Base-by-base conservation (phyloP, 2,113 vertebrate genomes). In the Pseudopipra pipra region DNA sequence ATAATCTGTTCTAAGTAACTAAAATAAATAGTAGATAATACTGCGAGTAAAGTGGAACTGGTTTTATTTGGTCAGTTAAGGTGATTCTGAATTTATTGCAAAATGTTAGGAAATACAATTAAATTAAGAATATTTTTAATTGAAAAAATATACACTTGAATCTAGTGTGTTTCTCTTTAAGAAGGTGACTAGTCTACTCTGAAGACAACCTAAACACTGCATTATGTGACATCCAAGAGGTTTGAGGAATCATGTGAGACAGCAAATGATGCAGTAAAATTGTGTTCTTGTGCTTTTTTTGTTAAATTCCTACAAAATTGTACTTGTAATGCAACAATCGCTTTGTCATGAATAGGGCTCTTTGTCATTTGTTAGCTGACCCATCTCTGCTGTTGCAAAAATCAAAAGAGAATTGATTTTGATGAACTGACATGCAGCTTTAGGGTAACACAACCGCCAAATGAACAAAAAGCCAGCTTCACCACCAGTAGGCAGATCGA, bases 371-470 rank as follows among this genome's bases (percentile, higher is more conserved):
- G 90, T 80, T 89, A 95, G 95, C 78, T 96, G 95, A 96, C 96
- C 96, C 86, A 87, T 90, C 97, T 87, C 68, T 87, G 61, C 94
- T 96, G 65, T 55, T 76, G 76, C 92, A 96, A 96, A 97, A 96
- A 97, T 96, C 94, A 97, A 95, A 97, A 96, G 94, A 58, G 94
- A 96, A 97, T 92, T 94, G 97, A 97, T 97, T 97, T 87, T 94
- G 95, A 75, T 27, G 67, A 95, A 72, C 91, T 71, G 85, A 92
- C 96, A 92, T 51, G 72, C 89, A 95, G 71, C 74, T 86, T 88
- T 91, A 95, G 63, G 90, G 90, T 90, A 95, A 91, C 92, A 56
- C 90, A 83, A 78, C 66, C 70, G 43, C 5, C 73, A 85, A 85
- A 89, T 24, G 85, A 96, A 96, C 75, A 94, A 79, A 93, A 93